Percentiles rank a stretch among this genome's conserved stretches.
phyloP scores from a whole-genome alignment of 37 sponge, comb jelly and placozoan genomes.

The Eunapius fragilis region DNA sequence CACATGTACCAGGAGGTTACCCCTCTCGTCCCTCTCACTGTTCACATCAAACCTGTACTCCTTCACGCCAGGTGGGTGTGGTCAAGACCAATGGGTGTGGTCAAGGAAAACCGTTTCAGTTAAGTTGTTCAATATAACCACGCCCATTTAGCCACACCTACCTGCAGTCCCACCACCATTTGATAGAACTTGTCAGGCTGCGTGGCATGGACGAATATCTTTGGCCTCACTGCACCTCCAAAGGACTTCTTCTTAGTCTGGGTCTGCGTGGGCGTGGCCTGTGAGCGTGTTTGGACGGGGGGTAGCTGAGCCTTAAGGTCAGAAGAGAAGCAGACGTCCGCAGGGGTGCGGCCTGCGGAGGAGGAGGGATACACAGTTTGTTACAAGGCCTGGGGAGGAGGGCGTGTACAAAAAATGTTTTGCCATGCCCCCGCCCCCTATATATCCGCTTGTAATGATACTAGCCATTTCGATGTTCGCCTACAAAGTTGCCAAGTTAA shows the following conservation, averaged over 20 bases:
- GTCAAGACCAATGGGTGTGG: background rate
- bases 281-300: background rate
- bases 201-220: constrained; percentile 46
- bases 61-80: background rate
- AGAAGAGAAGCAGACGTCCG: constrained; percentile 53
- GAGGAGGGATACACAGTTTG: no score
- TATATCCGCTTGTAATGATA: no score
- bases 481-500: no score
- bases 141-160: constrained; percentile 6
- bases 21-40: background rate
- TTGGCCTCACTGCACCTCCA: constrained; percentile 17
- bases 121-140: background rate
- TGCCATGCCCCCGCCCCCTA: background rate
- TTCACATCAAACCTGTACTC: background rate
- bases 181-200: constrained; percentile 57
- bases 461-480: no score
- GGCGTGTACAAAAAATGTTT: background rate
- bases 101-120: no score
- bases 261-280: background rate
- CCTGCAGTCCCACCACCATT: constrained; percentile 47
- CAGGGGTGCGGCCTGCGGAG: constrained; percentile 39
- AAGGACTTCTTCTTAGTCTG: background rate
- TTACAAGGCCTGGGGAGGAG: background rate
- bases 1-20: background rate
- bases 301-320: constrained; percentile 27